Percentiles rank a stretch among this genome's conserved stretches.
These are phyloP conservation scores for Thryonomys swinderianus DNA, from an alignment of 2,113 vertebrate species.

Conservation along the genomic window DNA sequence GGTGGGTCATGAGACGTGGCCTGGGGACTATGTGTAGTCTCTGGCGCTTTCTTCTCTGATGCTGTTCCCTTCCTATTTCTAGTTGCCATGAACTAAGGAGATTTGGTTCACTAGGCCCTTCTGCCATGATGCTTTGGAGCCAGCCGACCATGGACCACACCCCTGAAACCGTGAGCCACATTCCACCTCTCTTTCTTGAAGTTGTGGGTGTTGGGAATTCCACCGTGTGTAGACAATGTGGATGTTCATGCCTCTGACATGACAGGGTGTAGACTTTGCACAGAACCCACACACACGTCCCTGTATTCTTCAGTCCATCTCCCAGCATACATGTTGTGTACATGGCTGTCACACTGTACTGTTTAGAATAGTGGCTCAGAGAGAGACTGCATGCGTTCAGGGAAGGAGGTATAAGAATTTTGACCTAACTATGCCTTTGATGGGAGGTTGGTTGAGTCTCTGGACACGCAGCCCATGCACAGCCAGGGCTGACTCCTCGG, in stretches of 20 bases:
- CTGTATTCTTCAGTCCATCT: neutral
- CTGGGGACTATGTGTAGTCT: neutral
- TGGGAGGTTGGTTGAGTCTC: neutral
- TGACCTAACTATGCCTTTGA: too few species aligned
- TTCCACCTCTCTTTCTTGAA: neutral
- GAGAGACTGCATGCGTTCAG: fast-evolving
- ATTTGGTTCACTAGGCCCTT: neutral
- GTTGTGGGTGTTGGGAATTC: neutral
- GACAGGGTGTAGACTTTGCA: neutral
- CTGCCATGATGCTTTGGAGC: neutral
- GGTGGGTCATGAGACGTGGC: neutral
- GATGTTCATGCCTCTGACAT: too few species aligned
- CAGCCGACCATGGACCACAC: neutral
- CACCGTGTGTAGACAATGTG: neutral
- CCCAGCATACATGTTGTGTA: fast-evolving
- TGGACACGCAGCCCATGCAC: too few species aligned
- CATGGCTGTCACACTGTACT: neutral
- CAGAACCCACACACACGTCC: neutral
- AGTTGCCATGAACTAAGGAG: neutral
- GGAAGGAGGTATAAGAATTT: too few species aligned
- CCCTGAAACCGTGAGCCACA: neutral
- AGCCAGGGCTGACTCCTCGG: too few species aligned
- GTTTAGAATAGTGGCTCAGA: too few species aligned
- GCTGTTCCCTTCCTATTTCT: neutral
- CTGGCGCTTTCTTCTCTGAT: neutral